Evolutionary conservation across 2,113 vertebrate genomes (phyloP).

Genomic region (Dascyllus trimaculatus): DNA sequence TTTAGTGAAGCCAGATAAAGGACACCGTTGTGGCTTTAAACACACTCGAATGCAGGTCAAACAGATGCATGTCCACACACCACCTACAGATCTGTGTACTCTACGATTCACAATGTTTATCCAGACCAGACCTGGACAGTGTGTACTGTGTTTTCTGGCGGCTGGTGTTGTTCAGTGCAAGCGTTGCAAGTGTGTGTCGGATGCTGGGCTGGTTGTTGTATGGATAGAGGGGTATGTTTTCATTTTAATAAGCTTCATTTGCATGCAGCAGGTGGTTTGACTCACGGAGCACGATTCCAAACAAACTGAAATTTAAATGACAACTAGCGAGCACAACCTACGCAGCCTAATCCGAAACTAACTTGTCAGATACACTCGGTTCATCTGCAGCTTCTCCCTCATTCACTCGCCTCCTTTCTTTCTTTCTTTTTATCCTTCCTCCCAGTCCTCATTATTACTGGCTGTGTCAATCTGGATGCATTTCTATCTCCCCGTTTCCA

Average conservation of each 20-base stretch:
- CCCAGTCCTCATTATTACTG: conserved; percentile 2
- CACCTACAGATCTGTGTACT: too few relatives aligned
- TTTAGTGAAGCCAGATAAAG: too few relatives aligned
- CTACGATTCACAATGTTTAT: too few relatives aligned
- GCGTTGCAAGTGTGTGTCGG: neutral
- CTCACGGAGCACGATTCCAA: too few relatives aligned
- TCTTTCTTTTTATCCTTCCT: neutral
- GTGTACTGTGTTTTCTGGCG: too few relatives aligned
- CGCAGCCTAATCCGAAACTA: neutral
- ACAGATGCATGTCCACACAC: too few relatives aligned
- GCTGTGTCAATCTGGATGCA: conserved; percentile 30
- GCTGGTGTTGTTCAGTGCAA: neutral
- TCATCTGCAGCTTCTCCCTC: neutral
- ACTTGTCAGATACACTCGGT: too few relatives aligned
- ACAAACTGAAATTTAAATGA: too few relatives aligned
- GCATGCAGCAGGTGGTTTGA: neutral
- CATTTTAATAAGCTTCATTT: neutral
- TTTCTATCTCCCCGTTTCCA: conserved; percentile 26
- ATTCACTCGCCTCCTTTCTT: neutral
- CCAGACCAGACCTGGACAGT: too few relatives aligned
- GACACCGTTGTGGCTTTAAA: too few relatives aligned
- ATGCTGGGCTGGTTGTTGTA: neutral
- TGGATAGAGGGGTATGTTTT: neutral
- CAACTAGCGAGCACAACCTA: too few relatives aligned
- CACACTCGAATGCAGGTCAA: too few relatives aligned